Evolutionary conservation across 2,888 invertebrate species (phyloP).

Genomic region (Drosophila incognita): DNA sequence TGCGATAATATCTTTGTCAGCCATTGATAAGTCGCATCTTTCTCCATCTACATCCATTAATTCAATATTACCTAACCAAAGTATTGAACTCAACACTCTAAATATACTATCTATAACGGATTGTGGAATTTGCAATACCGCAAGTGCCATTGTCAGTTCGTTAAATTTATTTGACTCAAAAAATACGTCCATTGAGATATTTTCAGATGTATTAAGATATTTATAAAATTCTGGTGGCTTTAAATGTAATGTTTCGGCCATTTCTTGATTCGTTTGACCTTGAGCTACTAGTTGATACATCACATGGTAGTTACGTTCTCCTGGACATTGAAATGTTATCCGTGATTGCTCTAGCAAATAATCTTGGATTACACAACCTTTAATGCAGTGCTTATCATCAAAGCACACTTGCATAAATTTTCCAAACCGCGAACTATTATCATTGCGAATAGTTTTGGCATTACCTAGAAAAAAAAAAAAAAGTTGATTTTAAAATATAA

Average conservation of each 20-base stretch:
- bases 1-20: constrained; percentile 90
- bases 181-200: constrained; percentile 88
- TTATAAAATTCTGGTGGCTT: constrained; percentile 91
- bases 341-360: constrained; percentile 95
- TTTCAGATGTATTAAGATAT: constrained; percentile 93
- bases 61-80: constrained; percentile 95
- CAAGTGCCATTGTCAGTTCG: constrained; percentile 94
- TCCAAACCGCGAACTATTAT: constrained; percentile 97
- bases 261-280: constrained; percentile 91
- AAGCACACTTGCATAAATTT: constrained; percentile 98
- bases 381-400: constrained; percentile 94
- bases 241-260: constrained; percentile 90
- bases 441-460: constrained; percentile 96
- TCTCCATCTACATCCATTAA: constrained; percentile 96
- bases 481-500: not conserved
- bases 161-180: constrained; percentile 91
- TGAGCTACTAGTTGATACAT: constrained; percentile 96
- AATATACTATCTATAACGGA: constrained; percentile 95
- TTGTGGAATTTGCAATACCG: constrained; percentile 93
- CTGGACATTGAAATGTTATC: constrained; percentile 94
- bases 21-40: constrained; percentile 90
- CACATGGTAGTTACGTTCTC: constrained; percentile 96
- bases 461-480: constrained; percentile 88
- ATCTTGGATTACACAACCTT: constrained; percentile 96
- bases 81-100: constrained; percentile 93